Evolutionary conservation across 2,113 vertebrate species (phyloP), one percentile per base, ranked within the genome.

Genomic region (Ariopsis seemanni): DNA sequence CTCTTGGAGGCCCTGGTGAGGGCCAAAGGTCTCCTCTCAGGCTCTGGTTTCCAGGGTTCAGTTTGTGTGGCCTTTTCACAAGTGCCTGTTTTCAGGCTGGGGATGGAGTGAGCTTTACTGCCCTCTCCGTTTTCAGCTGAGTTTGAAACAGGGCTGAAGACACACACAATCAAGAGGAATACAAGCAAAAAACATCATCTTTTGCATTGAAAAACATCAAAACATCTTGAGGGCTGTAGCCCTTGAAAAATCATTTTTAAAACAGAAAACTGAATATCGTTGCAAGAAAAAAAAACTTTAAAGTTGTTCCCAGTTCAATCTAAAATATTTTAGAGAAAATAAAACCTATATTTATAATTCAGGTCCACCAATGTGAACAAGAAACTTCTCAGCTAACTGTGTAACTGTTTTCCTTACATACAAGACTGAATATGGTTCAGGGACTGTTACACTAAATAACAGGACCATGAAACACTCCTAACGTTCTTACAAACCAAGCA

Each of bases 11-110:
- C 72, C 5, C 78, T 85, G 30, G 88, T 90, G 22, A 90, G 83
- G 25, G 82, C 84, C 50, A 93, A 84, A 55, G 53, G 67, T 14
- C 87, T 84, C 88, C 89, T 83, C 72, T 86, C 87, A 22, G 90
- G 88, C 12, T 53, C 83, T 2, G 84, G 57, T 14, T 81, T 79
- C 79, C 79, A 62, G 22, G 87, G 60, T 25, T 95, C 94, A 0
- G 95, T 96, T 91, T 96, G 95, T 63, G 94, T 95, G 5, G 91
- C 93, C 87, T 83, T 92, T 87, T 95, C 94, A 79, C 72, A 48
- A 52, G 93, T 91, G 27, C 87, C 67, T 42, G 90, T 80, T 89
- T 87, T 90, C 55, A 86, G 84, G n/a, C 17, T 80, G 48, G 90
- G 89, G 71, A 48, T n/a, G 22, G 84, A 86, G 42, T 84, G 50